phyloP scores from a whole-genome alignment of 2,797 vertebrate species.

The Alfaro cultratus region DNA sequence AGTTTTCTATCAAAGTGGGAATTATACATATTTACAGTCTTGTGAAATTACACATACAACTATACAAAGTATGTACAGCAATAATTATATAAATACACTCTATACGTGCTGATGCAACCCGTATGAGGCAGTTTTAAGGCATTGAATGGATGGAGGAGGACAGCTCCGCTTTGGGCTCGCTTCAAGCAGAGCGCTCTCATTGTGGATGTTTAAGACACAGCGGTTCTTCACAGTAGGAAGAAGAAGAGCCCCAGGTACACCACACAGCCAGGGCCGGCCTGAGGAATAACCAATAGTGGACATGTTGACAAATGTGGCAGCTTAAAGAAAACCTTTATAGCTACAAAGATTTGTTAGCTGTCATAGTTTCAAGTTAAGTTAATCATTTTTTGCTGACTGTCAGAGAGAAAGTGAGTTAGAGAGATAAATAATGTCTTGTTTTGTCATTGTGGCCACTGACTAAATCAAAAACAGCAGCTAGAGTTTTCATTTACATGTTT shows the following conservation, averaged over 20 bases:
- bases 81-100: conserved; percentile 98
- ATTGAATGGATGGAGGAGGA: conserved; percentile 23
- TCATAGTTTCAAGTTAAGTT: neutral
- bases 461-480: neutral
- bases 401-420: neutral
- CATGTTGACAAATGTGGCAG: neutral
- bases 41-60: conserved; percentile 90
- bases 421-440: neutral
- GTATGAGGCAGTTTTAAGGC: conserved; percentile 82
- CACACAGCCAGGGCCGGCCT: conserved; percentile 4
- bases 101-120: conserved; percentile 83
- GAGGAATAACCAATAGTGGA: neutral
- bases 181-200: conserved; percentile 26
- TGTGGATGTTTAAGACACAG: conserved; percentile 67
- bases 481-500: neutral
- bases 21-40: conserved; percentile 92
- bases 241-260: conserved; percentile 24
- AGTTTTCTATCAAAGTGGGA: conserved; percentile 86
- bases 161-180: conserved; percentile 9
- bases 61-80: conserved; percentile 80
- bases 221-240: conserved; percentile 56
- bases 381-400: neutral
- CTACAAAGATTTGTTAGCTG: neutral
- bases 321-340: neutral
- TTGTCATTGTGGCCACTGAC: neutral